phyloP scores from a whole-genome alignment of 2,113 vertebrate species.

The Vimba vimba region DNA sequence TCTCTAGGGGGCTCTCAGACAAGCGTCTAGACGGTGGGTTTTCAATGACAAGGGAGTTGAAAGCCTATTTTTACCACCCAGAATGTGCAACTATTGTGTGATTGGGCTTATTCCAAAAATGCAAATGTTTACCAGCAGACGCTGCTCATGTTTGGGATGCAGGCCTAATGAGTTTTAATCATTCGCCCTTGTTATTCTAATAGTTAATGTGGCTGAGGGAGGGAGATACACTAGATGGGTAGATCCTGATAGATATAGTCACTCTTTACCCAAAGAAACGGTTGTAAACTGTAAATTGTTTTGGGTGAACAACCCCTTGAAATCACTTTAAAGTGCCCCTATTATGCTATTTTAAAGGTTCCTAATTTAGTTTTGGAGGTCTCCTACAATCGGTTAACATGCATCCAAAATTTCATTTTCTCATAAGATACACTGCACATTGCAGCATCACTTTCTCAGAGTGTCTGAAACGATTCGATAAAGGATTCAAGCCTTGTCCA shows the following conservation, averaged over 20 bases:
- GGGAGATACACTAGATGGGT: neutral
- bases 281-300: neutral
- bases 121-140: conserved; percentile 34
- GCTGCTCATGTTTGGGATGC: neutral
- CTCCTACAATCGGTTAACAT: too few relatives aligned
- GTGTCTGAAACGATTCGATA: too few relatives aligned
- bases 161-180: conserved; percentile 10
- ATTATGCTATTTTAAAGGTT: too few relatives aligned
- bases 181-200: conserved; percentile 33
- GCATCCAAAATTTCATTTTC: too few relatives aligned
- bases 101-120: conserved; percentile 24
- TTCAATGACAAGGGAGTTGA: conserved; percentile 15
- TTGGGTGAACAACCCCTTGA: neutral
- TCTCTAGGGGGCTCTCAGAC: neutral
- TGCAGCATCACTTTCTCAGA: too few relatives aligned
- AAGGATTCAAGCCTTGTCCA: too few relatives aligned
- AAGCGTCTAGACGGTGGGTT: conserved; percentile 40
- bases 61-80: conserved; percentile 24
- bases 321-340: too few relatives aligned
- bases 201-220: neutral
- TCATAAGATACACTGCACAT: too few relatives aligned
- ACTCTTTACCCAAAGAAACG: neutral
- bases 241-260: neutral
- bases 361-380: too few relatives aligned
- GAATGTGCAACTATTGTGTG: neutral